Evolutionary conservation across 2,888 invertebrate species (phyloP).

Genomic region (Sphaeridia pumilis): DNA sequence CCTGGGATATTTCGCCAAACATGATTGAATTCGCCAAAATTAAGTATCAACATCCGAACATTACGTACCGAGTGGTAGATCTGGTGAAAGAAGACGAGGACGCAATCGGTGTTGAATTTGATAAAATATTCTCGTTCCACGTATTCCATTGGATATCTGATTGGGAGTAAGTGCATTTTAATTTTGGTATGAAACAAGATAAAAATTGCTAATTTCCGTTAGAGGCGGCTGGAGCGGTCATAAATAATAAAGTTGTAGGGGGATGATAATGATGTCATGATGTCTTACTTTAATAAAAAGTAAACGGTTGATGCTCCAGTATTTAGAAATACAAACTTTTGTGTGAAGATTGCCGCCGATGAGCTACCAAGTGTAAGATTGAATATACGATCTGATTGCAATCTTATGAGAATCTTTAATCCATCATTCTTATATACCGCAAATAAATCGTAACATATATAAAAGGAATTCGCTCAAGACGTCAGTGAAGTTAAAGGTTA

Average conservation of each 20-base stretch:
- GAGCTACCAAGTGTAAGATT: background rate
- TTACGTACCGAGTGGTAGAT: constrained; percentile 34
- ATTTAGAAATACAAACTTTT: too few relatives aligned
- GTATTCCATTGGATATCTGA: constrained; percentile 36
- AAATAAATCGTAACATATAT: too few relatives aligned
- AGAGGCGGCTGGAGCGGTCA: too few relatives aligned
- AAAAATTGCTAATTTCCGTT: background rate
- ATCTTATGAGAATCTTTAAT: too few relatives aligned
- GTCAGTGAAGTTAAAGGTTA: too few relatives aligned
- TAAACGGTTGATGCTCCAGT: too few relatives aligned
- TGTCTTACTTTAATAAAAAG: background rate
- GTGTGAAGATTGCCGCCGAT: too few relatives aligned
- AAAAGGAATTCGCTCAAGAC: too few relatives aligned
- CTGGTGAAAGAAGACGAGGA: constrained; percentile 32
- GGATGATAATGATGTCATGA: too few relatives aligned
- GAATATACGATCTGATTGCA: too few relatives aligned
- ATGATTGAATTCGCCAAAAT: constrained; percentile 35
- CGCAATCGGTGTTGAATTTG: constrained; percentile 32
- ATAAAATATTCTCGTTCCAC: constrained; percentile 35
- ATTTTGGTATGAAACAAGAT: background rate
- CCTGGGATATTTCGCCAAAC: constrained; percentile 33
- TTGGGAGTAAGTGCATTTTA: constrained; percentile 26
- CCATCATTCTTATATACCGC: too few relatives aligned
- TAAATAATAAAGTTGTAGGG: too few relatives aligned
- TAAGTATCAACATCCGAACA: constrained; percentile 29